phyloP scores from a whole-genome alignment of 2,888 invertebrate genomes.

The Drosophila meridiana region DNA sequence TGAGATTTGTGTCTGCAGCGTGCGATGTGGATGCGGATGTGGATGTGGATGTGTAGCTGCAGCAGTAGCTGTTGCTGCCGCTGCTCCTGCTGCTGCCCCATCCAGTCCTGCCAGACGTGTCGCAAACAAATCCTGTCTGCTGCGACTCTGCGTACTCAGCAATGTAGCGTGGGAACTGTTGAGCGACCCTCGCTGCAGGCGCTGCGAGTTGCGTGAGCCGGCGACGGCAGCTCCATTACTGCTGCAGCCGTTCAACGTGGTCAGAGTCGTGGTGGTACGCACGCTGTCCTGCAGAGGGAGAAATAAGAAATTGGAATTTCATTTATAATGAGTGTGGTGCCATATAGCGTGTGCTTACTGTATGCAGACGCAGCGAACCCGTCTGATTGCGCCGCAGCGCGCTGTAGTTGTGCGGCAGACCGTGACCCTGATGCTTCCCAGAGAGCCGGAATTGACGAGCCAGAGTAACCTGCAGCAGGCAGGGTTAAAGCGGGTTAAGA shows the following conservation, averaged over 20 bases:
- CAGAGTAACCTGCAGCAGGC: constrained; percentile 79
- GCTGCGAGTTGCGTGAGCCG: constrained; percentile 68
- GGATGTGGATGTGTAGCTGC: not conserved
- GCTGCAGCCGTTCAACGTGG: constrained; percentile 70
- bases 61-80: not conserved
- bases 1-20: constrained; percentile 82
- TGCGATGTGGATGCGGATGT: constrained; percentile 62
- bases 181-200: constrained; percentile 79
- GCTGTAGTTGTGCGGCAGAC: constrained; percentile 82
- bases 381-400: constrained; percentile 83
- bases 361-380: constrained; percentile 83
- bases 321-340: too few species aligned
- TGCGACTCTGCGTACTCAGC: constrained; percentile 76
- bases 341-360: constrained; percentile 73
- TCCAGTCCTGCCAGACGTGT: constrained; percentile 34
- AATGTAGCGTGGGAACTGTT: constrained; percentile 82
- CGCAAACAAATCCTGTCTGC: constrained; percentile 79
- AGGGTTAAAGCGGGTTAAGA: not conserved
- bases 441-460: constrained; percentile 83
- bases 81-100: not conserved
- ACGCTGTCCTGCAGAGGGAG: constrained; percentile 82
- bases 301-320: constrained; percentile 54
- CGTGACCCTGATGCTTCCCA: constrained; percentile 78
- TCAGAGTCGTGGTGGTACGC: constrained; percentile 81
- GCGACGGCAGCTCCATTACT: constrained; percentile 35